Conservation (phyloP, 2,797 vertebrate species). For the Apogon talboti region DNA sequence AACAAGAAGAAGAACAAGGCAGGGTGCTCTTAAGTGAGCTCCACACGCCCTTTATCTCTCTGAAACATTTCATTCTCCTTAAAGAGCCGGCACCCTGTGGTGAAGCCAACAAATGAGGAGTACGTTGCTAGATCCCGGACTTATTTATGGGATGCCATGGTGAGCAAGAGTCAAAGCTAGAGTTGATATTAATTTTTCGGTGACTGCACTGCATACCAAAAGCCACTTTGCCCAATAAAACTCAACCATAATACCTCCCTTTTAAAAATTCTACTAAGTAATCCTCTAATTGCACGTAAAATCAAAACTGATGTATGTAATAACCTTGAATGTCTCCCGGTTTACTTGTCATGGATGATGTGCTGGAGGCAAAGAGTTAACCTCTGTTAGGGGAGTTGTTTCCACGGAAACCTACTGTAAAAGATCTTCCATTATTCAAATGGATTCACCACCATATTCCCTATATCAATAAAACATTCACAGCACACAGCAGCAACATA, state of each 20-base stretch:
- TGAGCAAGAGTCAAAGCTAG: constrained; percentile 18
- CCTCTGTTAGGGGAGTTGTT: constrained; percentile 11
- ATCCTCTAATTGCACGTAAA: constrained; percentile 30
- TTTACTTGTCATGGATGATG: constrained; percentile 23
- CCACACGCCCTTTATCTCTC: constrained; percentile 57
- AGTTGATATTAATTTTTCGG: constrained; percentile 29
- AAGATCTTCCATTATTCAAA: constrained; percentile 58
- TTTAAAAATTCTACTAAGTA: neutral
- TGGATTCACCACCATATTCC: constrained; percentile 32
- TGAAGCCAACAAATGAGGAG: constrained; percentile 61
- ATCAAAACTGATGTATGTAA: constrained; percentile 16
- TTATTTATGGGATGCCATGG: constrained; percentile 46
- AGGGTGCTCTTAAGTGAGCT: constrained; percentile 57
- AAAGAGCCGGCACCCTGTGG: constrained; percentile 53
- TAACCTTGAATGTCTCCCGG: constrained; percentile 26
- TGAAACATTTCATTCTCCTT: constrained; percentile 59
- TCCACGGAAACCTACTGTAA: constrained; percentile 28
- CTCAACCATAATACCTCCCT: neutral
- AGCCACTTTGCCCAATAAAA: neutral
- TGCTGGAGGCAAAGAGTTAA: constrained; percentile 18
- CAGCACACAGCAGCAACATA: constrained; percentile 7
- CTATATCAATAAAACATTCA: constrained; percentile 43
- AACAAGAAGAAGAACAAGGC: constrained; percentile 65
- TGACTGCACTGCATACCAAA: neutral
- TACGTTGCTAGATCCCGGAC: constrained; percentile 40